phyloP scores from a whole-genome alignment of 2,888 invertebrate genomes.

The Clistopyga incitator region DNA sequence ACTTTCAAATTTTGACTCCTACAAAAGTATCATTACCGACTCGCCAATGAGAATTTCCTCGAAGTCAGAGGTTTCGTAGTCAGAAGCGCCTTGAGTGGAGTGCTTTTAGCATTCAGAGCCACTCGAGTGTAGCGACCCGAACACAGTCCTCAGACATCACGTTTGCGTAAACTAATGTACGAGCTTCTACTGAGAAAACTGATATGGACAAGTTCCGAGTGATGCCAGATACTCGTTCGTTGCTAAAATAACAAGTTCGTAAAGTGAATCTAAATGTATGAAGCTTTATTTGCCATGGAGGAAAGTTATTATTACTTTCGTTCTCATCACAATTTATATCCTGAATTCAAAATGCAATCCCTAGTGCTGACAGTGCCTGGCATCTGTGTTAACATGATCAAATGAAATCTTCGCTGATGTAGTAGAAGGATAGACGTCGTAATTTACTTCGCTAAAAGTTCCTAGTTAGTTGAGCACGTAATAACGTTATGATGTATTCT shows the following conservation, averaged over 20 bases:
- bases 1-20: neutral
- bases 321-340: neutral
- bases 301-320: neutral
- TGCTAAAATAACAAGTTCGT: neutral
- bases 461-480: neutral
- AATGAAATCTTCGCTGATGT: neutral
- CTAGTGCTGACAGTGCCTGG: neutral
- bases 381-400: neutral
- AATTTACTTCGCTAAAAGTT: neutral
- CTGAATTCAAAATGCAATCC: neutral
- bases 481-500: neutral
- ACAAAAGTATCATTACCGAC: neutral
- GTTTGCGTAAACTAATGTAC: constrained; percentile 10
- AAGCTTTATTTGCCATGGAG: neutral
- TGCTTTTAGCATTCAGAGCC: constrained; percentile 42
- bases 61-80: constrained; percentile 12
- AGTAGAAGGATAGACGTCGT: neutral
- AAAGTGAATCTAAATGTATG: neutral
- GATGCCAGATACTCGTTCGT: neutral
- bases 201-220: constrained; percentile 13
- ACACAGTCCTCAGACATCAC: constrained; percentile 33
- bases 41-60: constrained; percentile 23
- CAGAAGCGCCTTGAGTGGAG: neutral
- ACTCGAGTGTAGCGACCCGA: constrained; percentile 38
- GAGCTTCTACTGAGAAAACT: constrained; percentile 15